Evolutionary conservation across 2,888 invertebrate species (phyloP).

Genomic region (Cheilosia pagana): DNA sequence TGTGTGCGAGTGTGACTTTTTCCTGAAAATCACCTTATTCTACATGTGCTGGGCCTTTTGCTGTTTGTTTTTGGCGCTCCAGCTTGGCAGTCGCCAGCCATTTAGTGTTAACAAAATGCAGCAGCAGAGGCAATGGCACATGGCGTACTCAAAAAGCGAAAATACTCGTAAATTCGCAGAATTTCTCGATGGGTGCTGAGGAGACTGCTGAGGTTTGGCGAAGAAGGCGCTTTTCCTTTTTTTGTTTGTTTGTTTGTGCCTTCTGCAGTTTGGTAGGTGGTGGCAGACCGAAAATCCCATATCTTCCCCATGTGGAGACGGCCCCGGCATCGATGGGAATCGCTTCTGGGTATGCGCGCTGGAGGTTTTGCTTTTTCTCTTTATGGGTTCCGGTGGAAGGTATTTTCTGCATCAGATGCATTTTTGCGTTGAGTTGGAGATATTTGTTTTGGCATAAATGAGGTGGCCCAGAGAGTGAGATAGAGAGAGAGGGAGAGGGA

Average conservation of each 20-base stretch:
- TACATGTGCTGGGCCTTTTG: constrained; percentile 15
- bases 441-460: constrained; percentile 33
- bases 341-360: constrained; percentile 75
- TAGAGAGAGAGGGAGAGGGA: not conserved
- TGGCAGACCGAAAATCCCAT: constrained; percentile 68
- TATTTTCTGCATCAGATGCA: constrained; percentile 32
- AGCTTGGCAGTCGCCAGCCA: constrained; percentile 30
- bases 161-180: constrained; percentile 74
- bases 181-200: constrained; percentile 59
- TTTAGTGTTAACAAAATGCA: constrained; percentile 75
- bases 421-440: constrained; percentile 11
- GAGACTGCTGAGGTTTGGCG: constrained; percentile 27
- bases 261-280: constrained; percentile 49
- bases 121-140: constrained; percentile 38
- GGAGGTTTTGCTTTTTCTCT: constrained; percentile 37
- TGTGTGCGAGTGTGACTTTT: constrained; percentile 51
- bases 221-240: constrained; percentile 31
- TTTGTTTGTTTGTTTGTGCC: not conserved
- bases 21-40: constrained; percentile 57
- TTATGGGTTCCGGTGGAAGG: constrained; percentile 29
- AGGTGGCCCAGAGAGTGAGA: constrained; percentile 22
- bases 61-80: constrained; percentile 60
- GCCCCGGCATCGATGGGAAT: constrained; percentile 74
- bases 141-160: constrained; percentile 52
- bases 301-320: constrained; percentile 50